phyloP scores from a whole-genome alignment of 2,797 vertebrate genomes.

The Lepidocolaptes lacrymiger region DNA sequence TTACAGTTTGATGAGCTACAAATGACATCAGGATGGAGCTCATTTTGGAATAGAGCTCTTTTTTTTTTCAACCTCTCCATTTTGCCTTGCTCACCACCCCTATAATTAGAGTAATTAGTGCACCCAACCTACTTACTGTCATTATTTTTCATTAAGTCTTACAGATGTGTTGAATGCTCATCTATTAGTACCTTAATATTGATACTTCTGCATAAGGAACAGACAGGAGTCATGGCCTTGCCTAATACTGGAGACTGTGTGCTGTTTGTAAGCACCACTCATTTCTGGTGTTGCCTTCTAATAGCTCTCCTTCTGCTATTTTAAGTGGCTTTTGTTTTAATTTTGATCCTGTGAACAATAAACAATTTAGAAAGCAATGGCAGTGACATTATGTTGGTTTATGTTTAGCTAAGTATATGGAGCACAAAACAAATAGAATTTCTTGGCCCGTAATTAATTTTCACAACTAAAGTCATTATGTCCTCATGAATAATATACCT shows the following conservation, averaged over 20 bases:
- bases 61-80: background rate
- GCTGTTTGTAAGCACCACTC: background rate
- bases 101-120: background rate
- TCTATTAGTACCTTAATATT: background rate
- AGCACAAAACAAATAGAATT: background rate
- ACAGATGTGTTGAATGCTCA: background rate
- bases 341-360: background rate
- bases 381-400: background rate
- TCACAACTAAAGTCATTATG: background rate
- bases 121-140: background rate
- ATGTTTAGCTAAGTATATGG: background rate
- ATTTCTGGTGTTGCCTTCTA: background rate
- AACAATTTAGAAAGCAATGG: background rate
- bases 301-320: background rate
- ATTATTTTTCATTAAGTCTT: background rate
- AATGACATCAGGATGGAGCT: background rate
- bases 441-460: background rate
- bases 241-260: background rate
- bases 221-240: background rate
- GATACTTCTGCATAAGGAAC: background rate
- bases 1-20: background rate
- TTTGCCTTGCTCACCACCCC: background rate
- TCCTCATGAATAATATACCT: conserved; percentile 6
- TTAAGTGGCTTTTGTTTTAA: background rate
- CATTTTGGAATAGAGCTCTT: background rate